phyloP scores from a whole-genome alignment of 1,140 invertebrate genomes.

The Trachymyrmex septentrionalis region DNA sequence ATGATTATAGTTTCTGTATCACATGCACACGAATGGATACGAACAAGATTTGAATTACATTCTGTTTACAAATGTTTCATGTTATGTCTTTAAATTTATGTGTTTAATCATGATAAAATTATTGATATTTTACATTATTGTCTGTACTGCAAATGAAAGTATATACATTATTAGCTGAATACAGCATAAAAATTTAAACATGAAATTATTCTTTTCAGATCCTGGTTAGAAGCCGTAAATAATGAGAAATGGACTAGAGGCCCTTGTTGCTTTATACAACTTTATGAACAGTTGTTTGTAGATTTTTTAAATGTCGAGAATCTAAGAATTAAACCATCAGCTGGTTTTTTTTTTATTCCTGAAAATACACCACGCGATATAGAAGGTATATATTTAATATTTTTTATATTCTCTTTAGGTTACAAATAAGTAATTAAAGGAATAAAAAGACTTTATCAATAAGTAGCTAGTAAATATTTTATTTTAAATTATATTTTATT shows the following conservation, averaged over 20 bases:
- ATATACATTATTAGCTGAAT: neutral
- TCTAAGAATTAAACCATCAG: slow-evolving; percentile 76
- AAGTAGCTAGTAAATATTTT: neutral
- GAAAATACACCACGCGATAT: neutral
- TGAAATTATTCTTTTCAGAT: slow-evolving; percentile 68
- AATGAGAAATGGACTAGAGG: slow-evolving; percentile 70
- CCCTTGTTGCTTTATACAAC: slow-evolving; percentile 46
- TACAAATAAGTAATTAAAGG: neutral
- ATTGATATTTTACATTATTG: neutral
- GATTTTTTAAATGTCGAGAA: slow-evolving; percentile 41
- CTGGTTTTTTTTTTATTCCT: slow-evolving; percentile 73
- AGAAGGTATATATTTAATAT: slow-evolving; percentile 27
- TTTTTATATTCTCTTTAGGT: neutral
- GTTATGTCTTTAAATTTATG: neutral
- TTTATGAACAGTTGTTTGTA: neutral
- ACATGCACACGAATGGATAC: neutral
- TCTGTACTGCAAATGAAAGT: neutral
- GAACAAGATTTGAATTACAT: neutral
- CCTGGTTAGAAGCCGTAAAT: slow-evolving; percentile 78
- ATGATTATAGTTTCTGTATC: neutral
- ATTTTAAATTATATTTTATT: neutral
- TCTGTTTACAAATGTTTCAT: slow-evolving; percentile 5
- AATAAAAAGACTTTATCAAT: neutral
- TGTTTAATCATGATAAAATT: neutral
- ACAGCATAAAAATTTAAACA: neutral